Base-by-base conservation (phyloP, 2,888 invertebrate species). In the Metalampra italica region DNA sequence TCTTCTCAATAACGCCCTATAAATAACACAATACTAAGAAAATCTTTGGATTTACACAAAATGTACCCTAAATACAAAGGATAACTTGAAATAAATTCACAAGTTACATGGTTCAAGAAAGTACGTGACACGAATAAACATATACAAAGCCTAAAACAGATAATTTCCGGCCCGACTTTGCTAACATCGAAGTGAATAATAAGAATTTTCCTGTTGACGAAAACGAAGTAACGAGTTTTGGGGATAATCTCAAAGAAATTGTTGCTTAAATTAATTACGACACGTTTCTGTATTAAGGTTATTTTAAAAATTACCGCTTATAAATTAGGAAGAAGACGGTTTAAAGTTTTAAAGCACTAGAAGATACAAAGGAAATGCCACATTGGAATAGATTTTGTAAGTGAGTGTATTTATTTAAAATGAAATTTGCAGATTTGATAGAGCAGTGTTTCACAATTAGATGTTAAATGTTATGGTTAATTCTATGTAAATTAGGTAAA, bases 121-220 rank as follows among this genome's bases (percentile, higher is more conserved):
- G 14, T 38, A 47, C 51, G 51, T 47, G 45, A 37, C 32, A 9
- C 7, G 51, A 51, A 47, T 51, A 43, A 32, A 40, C 45, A 44
- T 34, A 34, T 43, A 47, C 37, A 42, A 45, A 45, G 29, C 40
- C 29, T 36, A 43, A 45, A 47, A 44, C 30, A 45, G 45, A 47
- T 51, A 45, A 51, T 51, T 51, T 51, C 51, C 38, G 43, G 49
- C 32, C n/a, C 38, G 44, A 50, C 46, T 46, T 40, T 43, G 30
- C n/a, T 22, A 32, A 38, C 41, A 41, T 29, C 8, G 36, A 41
- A 51, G 45, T 47, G 47, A 51, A 38, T 45, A 38, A 47, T 51
- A 47, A 41, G 30, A 45, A 51, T 47, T 47, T 51, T 51, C 50
- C 51, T 51, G 51, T 45, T 47, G 44, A 47, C 41, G 42, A 45